Evolutionary conservation across 2,888 invertebrate genomes (phyloP), one percentile per base, ranked within the genome.

Genomic region (Chromoteleia sp.): DNA sequence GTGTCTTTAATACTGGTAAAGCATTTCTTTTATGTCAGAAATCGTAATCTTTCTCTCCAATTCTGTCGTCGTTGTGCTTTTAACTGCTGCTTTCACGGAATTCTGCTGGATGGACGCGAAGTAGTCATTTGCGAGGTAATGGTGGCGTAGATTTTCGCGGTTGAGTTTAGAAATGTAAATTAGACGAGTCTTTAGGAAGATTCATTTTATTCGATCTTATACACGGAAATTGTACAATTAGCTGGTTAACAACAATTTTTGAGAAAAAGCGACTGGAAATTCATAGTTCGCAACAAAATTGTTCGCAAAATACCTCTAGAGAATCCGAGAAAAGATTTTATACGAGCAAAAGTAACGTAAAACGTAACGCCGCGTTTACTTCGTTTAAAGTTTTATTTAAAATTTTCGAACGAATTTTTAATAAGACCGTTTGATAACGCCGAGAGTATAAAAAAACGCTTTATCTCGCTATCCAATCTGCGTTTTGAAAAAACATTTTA

Each of bases 401-500:
- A n/a, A n/a, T n/a, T n/a, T n/a, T 25, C 25, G 6, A 25, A 25
- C 6, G 10, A 7, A 36, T n/a, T 36, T 3, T 36, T 36, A 10
- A 36, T 29, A 29, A 29, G n/a, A n/a, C n/a, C n/a, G n/a, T n/a
- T n/a, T n/a, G n/a, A n/a, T n/a, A n/a, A n/a, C n/a, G n/a, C n/a
- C n/a, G n/a, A n/a, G n/a, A 25, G 6, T 25, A 25, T 14, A 41
- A 41, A 41, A 17, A 5, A 6, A 6, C 45, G 10, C 15, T 41
- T 43, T 43, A 45, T 45, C 48, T 14, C 17, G 54, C 36, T 10
- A 41, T 41, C 52, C 30, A 61, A 61, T 41, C 61, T 41, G 6
- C 43, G 43, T 43, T 19, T 43, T 17, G 45, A 54, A 63, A 61
- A 73, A 63, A 33, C 73, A 54, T 73, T 65, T 65, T 56, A 56